These are phyloP conservation scores for Atta cephalotes DNA, from an alignment of 1,140 invertebrate species.

Conservation along the genomic window DNA sequence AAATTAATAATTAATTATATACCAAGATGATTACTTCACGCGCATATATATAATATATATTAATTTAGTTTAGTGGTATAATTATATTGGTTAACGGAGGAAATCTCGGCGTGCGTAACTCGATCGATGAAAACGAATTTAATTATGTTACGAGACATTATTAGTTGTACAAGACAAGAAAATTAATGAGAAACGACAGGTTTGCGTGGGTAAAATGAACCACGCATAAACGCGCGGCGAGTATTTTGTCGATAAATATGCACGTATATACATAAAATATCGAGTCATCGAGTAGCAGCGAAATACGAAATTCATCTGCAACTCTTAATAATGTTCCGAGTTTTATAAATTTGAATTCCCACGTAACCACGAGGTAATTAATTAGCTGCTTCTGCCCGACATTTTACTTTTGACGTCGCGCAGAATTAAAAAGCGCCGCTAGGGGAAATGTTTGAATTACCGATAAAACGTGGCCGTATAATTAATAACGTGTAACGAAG, in stretches of 20 bases:
- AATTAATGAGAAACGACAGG: slow-evolving; percentile 6
- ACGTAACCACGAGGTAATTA: slow-evolving; percentile 49
- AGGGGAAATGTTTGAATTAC: slow-evolving; percentile 53
- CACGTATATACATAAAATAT: neutral
- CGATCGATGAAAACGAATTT: slow-evolving; percentile 32
- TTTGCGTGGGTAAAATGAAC: neutral
- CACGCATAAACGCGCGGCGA: neutral
- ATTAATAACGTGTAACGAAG: slow-evolving; percentile 53
- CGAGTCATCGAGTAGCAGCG: neutral
- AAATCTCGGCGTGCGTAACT: neutral
- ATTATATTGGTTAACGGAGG: slow-evolving; percentile 3
- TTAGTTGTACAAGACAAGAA: neutral
- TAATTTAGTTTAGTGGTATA: slow-evolving; percentile 10
- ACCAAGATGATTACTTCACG: neutral
- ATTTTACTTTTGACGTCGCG: slow-evolving; percentile 39
- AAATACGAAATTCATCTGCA: slow-evolving; percentile 13
- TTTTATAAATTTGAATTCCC: slow-evolving; percentile 51
- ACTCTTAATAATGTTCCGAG: slow-evolving; percentile 45
- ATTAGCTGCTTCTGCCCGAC: slow-evolving; percentile 37
- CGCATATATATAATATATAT: neutral
- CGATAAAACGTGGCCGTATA: slow-evolving; percentile 51
- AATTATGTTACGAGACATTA: slow-evolving; percentile 26
- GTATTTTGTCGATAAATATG: slow-evolving; percentile 11
- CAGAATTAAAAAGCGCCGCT: slow-evolving; percentile 36
- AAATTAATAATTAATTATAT: slow-evolving; percentile 28